Evolutionary conservation across 2,797 vertebrate genomes (phyloP).

Genomic region (Cuculus canorus): DNA sequence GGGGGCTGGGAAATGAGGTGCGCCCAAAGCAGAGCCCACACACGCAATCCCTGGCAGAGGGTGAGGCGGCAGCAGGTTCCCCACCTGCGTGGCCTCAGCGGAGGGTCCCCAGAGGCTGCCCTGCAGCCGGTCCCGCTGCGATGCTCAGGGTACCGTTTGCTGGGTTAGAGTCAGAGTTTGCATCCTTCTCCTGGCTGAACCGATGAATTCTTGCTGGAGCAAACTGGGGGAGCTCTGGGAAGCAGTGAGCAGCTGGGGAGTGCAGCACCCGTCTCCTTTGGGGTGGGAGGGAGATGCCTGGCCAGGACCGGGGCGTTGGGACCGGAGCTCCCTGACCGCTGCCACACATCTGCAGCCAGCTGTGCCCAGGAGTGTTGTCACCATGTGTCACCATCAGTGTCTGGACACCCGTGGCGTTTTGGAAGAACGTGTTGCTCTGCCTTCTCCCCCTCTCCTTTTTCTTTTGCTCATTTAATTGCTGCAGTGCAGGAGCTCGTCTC

Average conservation of each 20-base stretch:
- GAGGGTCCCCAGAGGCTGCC: accelerated
- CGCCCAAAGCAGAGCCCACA: background rate
- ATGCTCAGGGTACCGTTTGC: background rate
- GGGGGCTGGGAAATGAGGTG: background rate
- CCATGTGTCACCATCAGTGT: background rate
- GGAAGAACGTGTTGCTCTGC: background rate
- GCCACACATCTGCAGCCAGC: background rate
- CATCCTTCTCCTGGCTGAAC: background rate
- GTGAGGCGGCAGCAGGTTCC: background rate
- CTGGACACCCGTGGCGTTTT: background rate
- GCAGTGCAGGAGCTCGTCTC: conserved; percentile 65
- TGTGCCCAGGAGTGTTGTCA: background rate
- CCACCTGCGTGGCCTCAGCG: accelerated
- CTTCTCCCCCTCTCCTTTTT: conserved; percentile 15
- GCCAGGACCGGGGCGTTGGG: background rate
- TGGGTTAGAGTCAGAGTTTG: background rate
- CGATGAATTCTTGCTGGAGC: background rate
- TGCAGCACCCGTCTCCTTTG: background rate
- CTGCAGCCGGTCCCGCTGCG: accelerated
- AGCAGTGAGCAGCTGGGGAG: background rate
- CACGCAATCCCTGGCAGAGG: background rate
- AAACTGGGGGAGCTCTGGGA: accelerated
- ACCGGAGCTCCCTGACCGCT: background rate
- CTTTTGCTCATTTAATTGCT: conserved; percentile 46
- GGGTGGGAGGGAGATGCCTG: background rate